A percentile compares a stretch with the other conserved stretches of the same genome.
Evolutionary conservation across 1,140 invertebrate genomes (phyloP).

Genomic region (Pemphigus obesinymphae): DNA sequence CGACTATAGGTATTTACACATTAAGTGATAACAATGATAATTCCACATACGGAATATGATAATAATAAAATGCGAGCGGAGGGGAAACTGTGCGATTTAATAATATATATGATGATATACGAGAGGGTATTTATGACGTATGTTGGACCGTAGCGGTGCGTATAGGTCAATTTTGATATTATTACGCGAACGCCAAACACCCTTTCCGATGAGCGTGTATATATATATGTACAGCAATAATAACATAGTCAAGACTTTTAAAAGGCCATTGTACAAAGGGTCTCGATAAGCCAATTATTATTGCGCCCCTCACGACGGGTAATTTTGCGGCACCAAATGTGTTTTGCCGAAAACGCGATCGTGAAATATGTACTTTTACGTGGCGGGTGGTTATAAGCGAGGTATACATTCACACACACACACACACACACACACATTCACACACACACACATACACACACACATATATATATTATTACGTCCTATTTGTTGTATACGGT

Average conservation of each 20-base stretch:
- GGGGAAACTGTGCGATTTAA: background rate
- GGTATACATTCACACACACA: background rate
- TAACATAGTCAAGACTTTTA: background rate
- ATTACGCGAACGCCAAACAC: background rate
- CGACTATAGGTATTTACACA: too few relatives aligned
- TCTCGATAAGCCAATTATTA: background rate
- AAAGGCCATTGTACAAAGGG: background rate
- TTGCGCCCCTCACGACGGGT: background rate
- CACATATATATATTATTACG: background rate
- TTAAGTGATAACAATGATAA: too few relatives aligned
- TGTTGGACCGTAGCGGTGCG: background rate
- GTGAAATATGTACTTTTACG: background rate
- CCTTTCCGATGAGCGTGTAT: background rate
- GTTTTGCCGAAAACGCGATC: background rate
- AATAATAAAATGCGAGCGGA: background rate
- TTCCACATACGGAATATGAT: background rate
- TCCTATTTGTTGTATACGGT: background rate
- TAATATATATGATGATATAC: background rate
- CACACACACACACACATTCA: background rate
- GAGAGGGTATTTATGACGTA: background rate
- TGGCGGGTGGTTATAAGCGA: too few relatives aligned
- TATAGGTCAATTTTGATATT: constrained; percentile 13
- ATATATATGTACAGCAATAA: background rate
- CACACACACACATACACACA: background rate
- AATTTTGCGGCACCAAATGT: background rate